Conservation (phyloP, 1,140 invertebrate genomes). For the Zaprionus vittiger region DNA sequence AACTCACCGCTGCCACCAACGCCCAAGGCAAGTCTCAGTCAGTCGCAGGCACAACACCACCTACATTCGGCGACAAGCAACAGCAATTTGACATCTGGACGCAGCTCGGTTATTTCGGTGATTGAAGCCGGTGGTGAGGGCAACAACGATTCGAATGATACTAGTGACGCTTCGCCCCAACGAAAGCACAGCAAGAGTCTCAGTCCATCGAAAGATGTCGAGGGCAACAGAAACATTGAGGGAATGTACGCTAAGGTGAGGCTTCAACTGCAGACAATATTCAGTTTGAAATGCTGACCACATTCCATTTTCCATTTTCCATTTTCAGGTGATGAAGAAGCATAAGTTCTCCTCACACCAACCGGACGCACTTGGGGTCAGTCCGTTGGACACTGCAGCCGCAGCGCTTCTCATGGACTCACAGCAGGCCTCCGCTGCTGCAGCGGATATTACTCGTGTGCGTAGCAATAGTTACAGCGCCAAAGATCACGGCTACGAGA, state of each 20-base stretch:
- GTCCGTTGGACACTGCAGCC: conserved; percentile 68
- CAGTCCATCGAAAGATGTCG: conserved; percentile 88
- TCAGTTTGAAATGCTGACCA: neutral
- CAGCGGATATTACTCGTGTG: conserved; percentile 65
- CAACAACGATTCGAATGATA: conserved; percentile 78
- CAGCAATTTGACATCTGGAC: conserved; percentile 82
- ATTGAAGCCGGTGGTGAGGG: conserved; percentile 73
- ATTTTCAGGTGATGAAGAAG: conserved; percentile 80
- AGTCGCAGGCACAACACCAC: conserved; percentile 51
- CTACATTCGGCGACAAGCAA: conserved; percentile 65
- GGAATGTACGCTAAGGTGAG: conserved; percentile 94
- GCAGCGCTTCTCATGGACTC: conserved; percentile 77
- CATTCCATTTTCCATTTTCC: neutral
- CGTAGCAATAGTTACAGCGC: conserved; percentile 78
- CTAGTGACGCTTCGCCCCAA: conserved; percentile 51
- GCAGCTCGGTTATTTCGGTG: conserved; percentile 82
- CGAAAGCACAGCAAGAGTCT: conserved; percentile 85
- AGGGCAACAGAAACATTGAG: conserved; percentile 90
- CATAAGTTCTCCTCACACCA: conserved; percentile 80
- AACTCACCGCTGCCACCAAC: conserved; percentile 93
- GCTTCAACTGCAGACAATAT: neutral
- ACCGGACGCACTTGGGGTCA: conserved; percentile 68
- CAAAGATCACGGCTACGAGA: conserved; percentile 88
- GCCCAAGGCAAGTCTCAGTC: conserved; percentile 85
- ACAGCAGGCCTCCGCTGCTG: conserved; percentile 13